phyloP scores from a whole-genome alignment of 2,888 invertebrate species.

The Stenoptilia bipunctidactyla region DNA sequence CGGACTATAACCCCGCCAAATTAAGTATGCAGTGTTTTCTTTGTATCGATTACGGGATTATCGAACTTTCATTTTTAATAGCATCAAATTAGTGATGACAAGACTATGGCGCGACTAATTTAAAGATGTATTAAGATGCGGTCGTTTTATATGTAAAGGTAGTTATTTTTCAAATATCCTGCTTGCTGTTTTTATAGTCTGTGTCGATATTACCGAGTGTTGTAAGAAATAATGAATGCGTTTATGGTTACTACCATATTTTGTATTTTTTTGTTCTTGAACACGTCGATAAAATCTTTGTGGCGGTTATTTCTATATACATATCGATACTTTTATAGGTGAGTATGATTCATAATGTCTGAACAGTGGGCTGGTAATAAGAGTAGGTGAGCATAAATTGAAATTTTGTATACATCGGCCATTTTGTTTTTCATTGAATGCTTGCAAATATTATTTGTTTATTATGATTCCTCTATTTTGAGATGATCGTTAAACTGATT shows the following conservation, averaged over 20 bases:
- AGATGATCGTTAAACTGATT: too few relatives aligned
- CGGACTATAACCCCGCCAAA: slow-evolving; percentile 19
- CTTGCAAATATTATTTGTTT: too few relatives aligned
- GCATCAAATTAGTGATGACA: slow-evolving; percentile 23
- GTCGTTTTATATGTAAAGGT: too few relatives aligned
- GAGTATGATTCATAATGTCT: slow-evolving; percentile 4
- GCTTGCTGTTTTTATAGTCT: slow-evolving; percentile 16
- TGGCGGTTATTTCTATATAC: slow-evolving; percentile 14
- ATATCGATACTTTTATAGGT: slow-evolving; percentile 8
- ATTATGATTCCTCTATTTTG: too few relatives aligned
- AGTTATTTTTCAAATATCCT: slow-evolving; percentile 3
- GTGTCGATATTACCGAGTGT: slow-evolving; percentile 19
- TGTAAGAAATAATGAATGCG: slow-evolving; percentile 21
- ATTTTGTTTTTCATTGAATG: too few relatives aligned
- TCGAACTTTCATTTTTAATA: slow-evolving; percentile 23
- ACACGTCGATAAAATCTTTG: slow-evolving; percentile 18
- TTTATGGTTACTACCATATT: slow-evolving; percentile 11
- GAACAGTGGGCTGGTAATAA: too few relatives aligned
- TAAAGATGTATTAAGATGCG: slow-evolving; percentile 9
- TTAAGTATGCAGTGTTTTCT: slow-evolving; percentile 9
- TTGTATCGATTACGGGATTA: slow-evolving; percentile 17
- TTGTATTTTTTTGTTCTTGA: slow-evolving; percentile 15
- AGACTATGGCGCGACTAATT: slow-evolving; percentile 17
- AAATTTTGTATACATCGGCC: too few relatives aligned
- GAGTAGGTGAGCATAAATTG: too few relatives aligned